Evolutionary conservation across 2,888 invertebrate species (phyloP), one percentile per base, ranked within the genome.

Genomic region (Capitulum mitella): DNA sequence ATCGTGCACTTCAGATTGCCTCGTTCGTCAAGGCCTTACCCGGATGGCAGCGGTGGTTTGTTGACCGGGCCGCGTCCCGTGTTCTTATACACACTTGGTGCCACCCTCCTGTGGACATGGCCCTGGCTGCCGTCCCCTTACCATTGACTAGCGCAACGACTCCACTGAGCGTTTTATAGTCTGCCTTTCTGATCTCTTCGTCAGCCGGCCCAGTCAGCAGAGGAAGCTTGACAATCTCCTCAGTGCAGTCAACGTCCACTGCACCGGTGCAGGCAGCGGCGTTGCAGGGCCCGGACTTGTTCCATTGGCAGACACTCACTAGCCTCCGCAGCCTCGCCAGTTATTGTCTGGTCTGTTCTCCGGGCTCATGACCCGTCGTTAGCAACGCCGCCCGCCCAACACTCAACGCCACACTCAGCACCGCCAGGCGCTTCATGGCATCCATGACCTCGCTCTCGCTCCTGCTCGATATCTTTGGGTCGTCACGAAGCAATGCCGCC

Each of bases 391-490:
- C 32, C 1, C 61, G 61, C 1, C 29, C 10, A 3, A 32, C 32
- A 14, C 61, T 61, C 2, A 32, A 14, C 6, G 61, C 61, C 29
- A 61, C 61, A 12, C 14, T 29, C 29, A 61, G 29, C 2, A 61
- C 61, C 14, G 61, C 58, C 29, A 58, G 58, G 6, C 8, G 58
- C n/a, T 75, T 75, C 76, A 78, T 51, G 54, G 76, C 51, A n/a
- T 1, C 37, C 78, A 76, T 26, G 61, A 77, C 37, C n/a, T 77
- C 61, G 22, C n/a, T 29, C 61, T 77, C 61, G 43, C 1, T 40
- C 46, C 64, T 77, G 76, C 34, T 61, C 14, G 43, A 54, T 19
- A 79, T 79, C 29, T 37, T 40, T 26, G 77, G 77, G 37, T 79
- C 76, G 12, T 76, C 76, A 26, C 40, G 51, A 8, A 79, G 76